Evolutionary conservation across 2,888 invertebrate species (phyloP).

Genomic region (Pycnomerus fuliginosus): DNA sequence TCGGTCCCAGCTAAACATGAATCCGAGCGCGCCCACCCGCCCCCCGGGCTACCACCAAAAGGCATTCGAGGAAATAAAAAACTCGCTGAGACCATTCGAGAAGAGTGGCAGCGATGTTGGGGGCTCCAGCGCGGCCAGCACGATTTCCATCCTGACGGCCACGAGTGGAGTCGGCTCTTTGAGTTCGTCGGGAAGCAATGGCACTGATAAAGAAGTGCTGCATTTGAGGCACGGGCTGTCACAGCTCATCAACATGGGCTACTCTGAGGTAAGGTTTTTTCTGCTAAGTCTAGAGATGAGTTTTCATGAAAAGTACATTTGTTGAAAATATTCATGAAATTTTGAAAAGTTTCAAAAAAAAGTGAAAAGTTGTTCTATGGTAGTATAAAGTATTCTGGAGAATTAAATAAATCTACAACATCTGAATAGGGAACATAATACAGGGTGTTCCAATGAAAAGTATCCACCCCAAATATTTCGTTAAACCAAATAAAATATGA

Average conservation of each 20-base stretch:
- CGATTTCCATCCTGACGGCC: constrained; percentile 65
- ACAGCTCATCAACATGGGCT: constrained; percentile 70
- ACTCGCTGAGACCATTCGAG: constrained; percentile 74
- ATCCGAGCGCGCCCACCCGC: constrained; percentile 60
- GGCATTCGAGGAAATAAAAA: constrained; percentile 83
- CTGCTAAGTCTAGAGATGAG: too few species aligned
- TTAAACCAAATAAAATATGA: too few species aligned
- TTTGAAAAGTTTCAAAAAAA: too few species aligned
- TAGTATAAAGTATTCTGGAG: too few species aligned
- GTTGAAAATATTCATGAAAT: too few species aligned
- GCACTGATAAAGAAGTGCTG: constrained; percentile 64
- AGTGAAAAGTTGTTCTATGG: too few species aligned
- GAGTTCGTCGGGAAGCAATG: constrained; percentile 54
- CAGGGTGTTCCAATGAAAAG: too few species aligned
- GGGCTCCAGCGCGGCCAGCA: constrained; percentile 74
- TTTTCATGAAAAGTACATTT: too few species aligned
- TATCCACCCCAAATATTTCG: too few species aligned
- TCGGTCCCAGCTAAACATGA: constrained; percentile 58
- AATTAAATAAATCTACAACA: too few species aligned
- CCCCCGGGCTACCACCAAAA: constrained; percentile 80
- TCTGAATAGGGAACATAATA: too few species aligned
- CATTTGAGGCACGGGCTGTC: constrained; percentile 64
- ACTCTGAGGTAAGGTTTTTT: constrained; percentile 62
- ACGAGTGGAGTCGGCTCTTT: constrained; percentile 63
- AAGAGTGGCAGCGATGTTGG: constrained; percentile 56